Evolutionary conservation across 1,140 invertebrate genomes (phyloP), one percentile per base, ranked within the genome.

Genomic region (Drosophila pectinifera): DNA sequence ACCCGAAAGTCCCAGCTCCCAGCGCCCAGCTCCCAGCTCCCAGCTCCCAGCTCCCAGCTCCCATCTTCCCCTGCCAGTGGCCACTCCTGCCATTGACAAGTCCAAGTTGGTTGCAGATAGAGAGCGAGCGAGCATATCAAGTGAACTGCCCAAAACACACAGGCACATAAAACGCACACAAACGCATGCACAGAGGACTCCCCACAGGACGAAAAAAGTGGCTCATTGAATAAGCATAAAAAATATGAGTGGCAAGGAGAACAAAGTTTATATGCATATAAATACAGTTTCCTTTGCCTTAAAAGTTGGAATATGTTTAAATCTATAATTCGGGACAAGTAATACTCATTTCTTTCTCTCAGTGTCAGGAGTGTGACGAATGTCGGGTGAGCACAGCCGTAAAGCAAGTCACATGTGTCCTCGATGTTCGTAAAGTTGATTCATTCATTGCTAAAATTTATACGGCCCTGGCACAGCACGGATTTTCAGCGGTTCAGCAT

Each of bases 361-460:
- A 68, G 36, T 68, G 46, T 14, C 18, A 16, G 1, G 13, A 38
- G 34, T 62, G 31, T 62, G 41, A 69, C 51, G 55, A 28, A 49
- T 42, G 38, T 49, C 24, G 61, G 38, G 22, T 41, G 41, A 28
- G 42, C 45, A 18, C 16, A 34, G 49, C 54, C 79, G 80, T 82
- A 82, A 82, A 82, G 63, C 73, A 82, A 84, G 70, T 74, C 78
- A 59, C 78, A 78, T 85, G 78, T 82, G 82, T 83, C 61, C 80
- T 46, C 53, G 38, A 78, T 82, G 79, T 86, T 78, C 82, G 84
- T 86, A 86, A 86, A 83, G 79, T 86, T 86, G 82, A 86, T 86
- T 86, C 82, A 86, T 86, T 86, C 82, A 86, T 86, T 62, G 79
- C 83, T 61, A 72, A 70, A 86, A 88, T 86, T 86, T 86, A 86